Conservation (phyloP, 2,797 vertebrate genomes). For the Silurus lanzhouensis region DNA sequence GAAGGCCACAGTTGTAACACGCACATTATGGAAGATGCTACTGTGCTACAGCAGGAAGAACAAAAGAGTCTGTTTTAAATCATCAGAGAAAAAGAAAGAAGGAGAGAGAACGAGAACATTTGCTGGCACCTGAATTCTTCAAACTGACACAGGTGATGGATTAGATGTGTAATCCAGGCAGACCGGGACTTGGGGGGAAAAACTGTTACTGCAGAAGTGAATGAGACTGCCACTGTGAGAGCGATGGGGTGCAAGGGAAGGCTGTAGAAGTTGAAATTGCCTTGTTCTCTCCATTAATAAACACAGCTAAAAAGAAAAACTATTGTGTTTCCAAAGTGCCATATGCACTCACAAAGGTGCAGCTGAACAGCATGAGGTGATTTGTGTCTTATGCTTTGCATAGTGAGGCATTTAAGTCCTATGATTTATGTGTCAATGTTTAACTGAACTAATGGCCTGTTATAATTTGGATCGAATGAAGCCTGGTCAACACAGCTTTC, state of each 20-base stretch:
- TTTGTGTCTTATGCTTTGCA: neutral
- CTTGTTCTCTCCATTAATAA: slow-evolving; percentile 25
- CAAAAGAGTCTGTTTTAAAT: slow-evolving; percentile 35
- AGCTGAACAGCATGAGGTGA: neutral
- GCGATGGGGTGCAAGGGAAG: slow-evolving; percentile 17
- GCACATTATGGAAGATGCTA: slow-evolving; percentile 67
- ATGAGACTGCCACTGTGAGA: slow-evolving; percentile 32
- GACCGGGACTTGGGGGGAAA: slow-evolving; percentile 65
- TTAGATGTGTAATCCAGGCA: slow-evolving; percentile 73
- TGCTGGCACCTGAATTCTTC: slow-evolving; percentile 75
- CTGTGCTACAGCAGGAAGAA: slow-evolving; percentile 57
- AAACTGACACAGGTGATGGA: slow-evolving; percentile 73
- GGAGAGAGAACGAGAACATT: slow-evolving; percentile 48
- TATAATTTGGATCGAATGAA: too few species aligned
- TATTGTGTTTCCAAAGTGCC: slow-evolving; percentile 8
- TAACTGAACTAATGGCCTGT: neutral
- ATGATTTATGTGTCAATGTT: neutral
- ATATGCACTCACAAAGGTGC: neutral
- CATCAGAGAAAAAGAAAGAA: slow-evolving; percentile 18
- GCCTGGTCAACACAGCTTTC: neutral
- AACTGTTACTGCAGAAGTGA: slow-evolving; percentile 49
- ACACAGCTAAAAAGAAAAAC: slow-evolving; percentile 22
- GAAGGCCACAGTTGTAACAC: slow-evolving; percentile 64
- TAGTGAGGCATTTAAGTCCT: neutral
- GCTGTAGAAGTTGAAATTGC: slow-evolving; percentile 18